These are phyloP conservation scores for Spodoptera picta DNA, from an alignment of 2,888 invertebrate genomes.

Conservation along the genomic window DNA sequence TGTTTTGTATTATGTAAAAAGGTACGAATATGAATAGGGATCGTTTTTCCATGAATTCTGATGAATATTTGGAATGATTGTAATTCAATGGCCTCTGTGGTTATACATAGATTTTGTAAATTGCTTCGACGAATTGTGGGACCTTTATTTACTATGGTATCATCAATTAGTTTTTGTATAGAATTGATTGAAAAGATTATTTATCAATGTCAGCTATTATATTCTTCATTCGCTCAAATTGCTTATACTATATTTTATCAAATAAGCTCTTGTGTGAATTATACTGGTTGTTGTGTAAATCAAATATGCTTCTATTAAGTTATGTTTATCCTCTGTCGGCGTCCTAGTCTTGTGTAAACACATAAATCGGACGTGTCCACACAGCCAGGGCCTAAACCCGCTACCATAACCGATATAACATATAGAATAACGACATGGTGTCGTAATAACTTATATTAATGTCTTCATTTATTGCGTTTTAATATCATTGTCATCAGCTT, in stretches of 20 bases:
- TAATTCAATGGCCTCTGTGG: slow-evolving; percentile 13
- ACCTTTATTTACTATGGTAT: slow-evolving; percentile 25
- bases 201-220: neutral
- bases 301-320: neutral
- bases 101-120: slow-evolving; percentile 14
- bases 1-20: slow-evolving; percentile 32
- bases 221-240: neutral
- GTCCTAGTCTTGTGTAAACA: too few species aligned
- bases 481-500: too few species aligned
- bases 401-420: too few species aligned
- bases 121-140: slow-evolving; percentile 26
- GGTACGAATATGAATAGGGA: slow-evolving; percentile 21
- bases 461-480: too few species aligned
- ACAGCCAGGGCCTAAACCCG: too few species aligned
- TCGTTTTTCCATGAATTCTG: slow-evolving; percentile 25
- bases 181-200: slow-evolving; percentile 26
- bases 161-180: slow-evolving; percentile 27
- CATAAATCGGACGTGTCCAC: too few species aligned
- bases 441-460: too few species aligned
- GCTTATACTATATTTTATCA: too few species aligned
- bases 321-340: too few species aligned
- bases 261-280: neutral
- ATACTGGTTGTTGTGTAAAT: neutral
- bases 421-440: too few species aligned
- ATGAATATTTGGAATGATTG: slow-evolving; percentile 27